These are phyloP conservation scores for Potamilus streckersoni DNA, from an alignment of 1,140 invertebrate species.

Conservation along the genomic window DNA sequence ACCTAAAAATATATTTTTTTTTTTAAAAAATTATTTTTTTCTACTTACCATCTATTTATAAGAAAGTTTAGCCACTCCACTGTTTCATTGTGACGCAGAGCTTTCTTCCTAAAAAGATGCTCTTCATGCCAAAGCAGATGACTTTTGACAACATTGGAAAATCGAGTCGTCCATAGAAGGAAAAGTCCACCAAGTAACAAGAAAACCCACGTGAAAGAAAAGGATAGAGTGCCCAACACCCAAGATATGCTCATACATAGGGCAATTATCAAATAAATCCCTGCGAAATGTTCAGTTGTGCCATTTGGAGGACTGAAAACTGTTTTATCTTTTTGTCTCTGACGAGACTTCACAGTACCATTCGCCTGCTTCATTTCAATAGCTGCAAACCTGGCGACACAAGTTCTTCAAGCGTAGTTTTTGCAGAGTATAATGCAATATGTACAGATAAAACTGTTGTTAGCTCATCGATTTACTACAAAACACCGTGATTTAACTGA, in stretches of 20 bases:
- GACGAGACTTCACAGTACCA: no score
- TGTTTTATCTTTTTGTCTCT: no score
- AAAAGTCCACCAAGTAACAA: conserved; percentile 48
- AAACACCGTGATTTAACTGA: no score
- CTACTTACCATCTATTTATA: conserved; percentile 70
- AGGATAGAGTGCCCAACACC: conserved; percentile 47
- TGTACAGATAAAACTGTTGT: no score
- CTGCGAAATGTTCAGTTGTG: conserved; percentile 10
- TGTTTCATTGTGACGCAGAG: conserved; percentile 70
- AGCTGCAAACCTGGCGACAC: no score
- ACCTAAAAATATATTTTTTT: not conserved
- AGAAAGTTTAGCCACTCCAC: conserved; percentile 73
- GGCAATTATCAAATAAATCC: conserved; percentile 55
- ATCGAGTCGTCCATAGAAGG: conserved; percentile 56
- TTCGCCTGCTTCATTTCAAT: no score
- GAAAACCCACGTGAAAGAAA: conserved; percentile 58
- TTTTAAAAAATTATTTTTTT: not conserved
- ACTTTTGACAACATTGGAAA: conserved; percentile 48
- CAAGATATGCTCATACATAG: conserved; percentile 45
- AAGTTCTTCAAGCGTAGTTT: no score
- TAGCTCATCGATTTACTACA: no score
- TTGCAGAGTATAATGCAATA: no score
- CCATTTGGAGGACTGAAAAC: no score
- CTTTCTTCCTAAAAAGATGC: conserved; percentile 68
- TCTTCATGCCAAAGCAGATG: conserved; percentile 61